phyloP scores from a whole-genome alignment of 2,797 vertebrate genomes.

The Etheostoma nigrum region DNA sequence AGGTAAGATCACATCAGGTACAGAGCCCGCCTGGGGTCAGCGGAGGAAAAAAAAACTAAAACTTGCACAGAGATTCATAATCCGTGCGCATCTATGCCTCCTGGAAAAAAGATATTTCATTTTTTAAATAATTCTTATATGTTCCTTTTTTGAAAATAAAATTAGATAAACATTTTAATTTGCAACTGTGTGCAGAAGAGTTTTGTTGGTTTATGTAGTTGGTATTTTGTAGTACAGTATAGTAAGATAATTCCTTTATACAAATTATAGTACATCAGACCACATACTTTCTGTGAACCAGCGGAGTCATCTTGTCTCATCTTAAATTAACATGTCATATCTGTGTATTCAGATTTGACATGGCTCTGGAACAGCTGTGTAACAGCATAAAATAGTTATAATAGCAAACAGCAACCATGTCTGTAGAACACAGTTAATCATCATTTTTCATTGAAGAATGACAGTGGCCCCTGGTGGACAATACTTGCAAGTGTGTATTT shows the following conservation, averaged over 20 bases:
- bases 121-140: neutral
- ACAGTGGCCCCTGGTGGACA: conserved; percentile 16
- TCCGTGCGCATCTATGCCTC: conserved; percentile 26
- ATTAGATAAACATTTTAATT: conserved; percentile 49
- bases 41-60: no score
- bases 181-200: neutral
- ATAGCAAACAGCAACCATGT: no score
- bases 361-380: no score
- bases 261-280: neutral
- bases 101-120: neutral
- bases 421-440: no score
- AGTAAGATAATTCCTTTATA: no score
- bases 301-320: no score
- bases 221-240: neutral
- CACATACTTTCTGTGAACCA: no score
- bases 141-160: conserved; percentile 27
- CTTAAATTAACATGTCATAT: no score
- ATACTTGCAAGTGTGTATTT: neutral
- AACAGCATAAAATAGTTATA: no score
- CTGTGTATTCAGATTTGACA: no score
- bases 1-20: neutral
- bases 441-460: neutral
- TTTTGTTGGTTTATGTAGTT: neutral
- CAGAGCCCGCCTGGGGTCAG: neutral
- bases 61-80: conserved; percentile 21